Evolutionary conservation across 2,888 invertebrate species (phyloP).

Genomic region (Temnothorax ravouxi): DNA sequence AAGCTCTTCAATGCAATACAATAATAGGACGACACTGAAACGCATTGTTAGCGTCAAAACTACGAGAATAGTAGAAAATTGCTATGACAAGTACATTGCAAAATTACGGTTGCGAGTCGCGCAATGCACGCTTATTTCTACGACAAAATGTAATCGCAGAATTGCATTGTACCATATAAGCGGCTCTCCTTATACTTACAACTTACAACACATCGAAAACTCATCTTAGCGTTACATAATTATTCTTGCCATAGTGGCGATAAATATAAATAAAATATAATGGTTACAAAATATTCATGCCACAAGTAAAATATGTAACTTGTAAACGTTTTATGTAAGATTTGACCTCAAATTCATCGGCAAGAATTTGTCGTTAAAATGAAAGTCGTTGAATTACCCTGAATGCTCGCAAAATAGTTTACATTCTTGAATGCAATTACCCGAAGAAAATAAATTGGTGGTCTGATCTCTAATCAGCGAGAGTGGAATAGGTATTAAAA

Average conservation of each 20-base stretch:
- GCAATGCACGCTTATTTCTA: not conserved
- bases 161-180: not conserved
- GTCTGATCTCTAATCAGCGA: not conserved
- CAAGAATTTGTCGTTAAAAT: not conserved
- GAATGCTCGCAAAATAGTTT: not conserved
- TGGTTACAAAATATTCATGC: conserved; percentile 9
- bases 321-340: not conserved
- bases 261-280: not conserved
- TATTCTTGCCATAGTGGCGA: not conserved
- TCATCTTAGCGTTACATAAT: not conserved
- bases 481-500: not conserved
- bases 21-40: not conserved
- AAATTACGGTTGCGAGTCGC: not conserved
- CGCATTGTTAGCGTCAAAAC: not conserved
- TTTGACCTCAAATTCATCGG: not conserved
- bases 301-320: not conserved
- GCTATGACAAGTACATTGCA: not conserved
- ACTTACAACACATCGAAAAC: not conserved
- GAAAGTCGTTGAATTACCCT: not conserved
- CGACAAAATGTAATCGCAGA: not conserved
- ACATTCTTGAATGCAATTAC: not conserved
- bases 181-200: not conserved
- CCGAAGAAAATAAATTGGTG: not conserved
- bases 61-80: not conserved
- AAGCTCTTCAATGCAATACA: not conserved